These are phyloP conservation scores for Caracal caracal DNA, from an alignment of 2,113 vertebrate genomes.

Conservation along the genomic window DNA sequence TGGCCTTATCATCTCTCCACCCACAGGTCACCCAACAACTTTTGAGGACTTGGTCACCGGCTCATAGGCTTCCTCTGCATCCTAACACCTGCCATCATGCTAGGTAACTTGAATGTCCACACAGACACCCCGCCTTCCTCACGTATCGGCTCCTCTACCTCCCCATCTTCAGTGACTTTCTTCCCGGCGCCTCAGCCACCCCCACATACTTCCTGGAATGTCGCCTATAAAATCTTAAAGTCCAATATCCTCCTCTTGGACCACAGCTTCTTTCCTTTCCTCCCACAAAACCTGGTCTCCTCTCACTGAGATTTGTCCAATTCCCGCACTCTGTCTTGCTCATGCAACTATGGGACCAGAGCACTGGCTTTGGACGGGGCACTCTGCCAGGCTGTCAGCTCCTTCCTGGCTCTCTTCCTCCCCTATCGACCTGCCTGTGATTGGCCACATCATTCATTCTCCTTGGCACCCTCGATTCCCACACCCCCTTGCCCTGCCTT, in stretches of 20 bases:
- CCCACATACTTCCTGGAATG: neutral
- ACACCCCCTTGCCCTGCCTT: conserved; percentile 45
- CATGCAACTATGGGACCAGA: neutral
- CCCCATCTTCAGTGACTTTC: neutral
- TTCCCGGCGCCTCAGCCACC: neutral
- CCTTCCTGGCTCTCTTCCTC: conserved; percentile 55
- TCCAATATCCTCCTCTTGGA: neutral
- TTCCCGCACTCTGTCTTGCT: neutral
- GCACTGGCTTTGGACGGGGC: neutral
- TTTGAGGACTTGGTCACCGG: neutral
- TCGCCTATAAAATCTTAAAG: neutral
- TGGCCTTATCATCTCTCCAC: neutral
- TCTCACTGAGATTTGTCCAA: neutral
- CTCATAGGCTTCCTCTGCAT: neutral
- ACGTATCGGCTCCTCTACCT: neutral
- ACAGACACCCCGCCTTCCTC: neutral
- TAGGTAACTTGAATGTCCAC: neutral
- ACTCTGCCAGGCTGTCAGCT: conserved; percentile 38
- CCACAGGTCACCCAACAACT: neutral
- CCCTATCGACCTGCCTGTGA: neutral
- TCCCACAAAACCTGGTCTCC: neutral
- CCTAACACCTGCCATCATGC: neutral
- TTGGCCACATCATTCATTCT: conserved; percentile 51
- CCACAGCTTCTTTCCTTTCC: neutral
- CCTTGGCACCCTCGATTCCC: conserved; percentile 28